Evolutionary conservation across 2,888 invertebrate genomes (phyloP).

Genomic region (Phytoseiulus persimilis): DNA sequence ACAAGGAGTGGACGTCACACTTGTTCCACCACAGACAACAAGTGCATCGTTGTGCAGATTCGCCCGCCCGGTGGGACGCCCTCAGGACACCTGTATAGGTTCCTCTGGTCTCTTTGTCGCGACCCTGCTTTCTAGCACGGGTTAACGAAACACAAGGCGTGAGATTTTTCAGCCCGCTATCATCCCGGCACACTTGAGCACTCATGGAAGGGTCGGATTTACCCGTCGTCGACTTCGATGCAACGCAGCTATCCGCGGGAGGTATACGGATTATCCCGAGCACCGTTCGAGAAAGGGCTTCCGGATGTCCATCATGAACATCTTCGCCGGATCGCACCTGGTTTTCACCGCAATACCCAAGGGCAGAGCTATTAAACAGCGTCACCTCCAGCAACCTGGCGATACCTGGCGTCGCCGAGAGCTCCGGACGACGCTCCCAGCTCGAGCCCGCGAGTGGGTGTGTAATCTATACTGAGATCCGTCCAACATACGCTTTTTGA

Average conservation of each 20-base stretch:
- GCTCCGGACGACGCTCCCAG: neutral
- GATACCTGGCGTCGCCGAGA: neutral
- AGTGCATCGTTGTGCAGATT: neutral
- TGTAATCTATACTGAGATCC: neutral
- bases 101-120: neutral
- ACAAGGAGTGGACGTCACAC: neutral
- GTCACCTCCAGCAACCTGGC: neutral
- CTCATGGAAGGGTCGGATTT: neutral
- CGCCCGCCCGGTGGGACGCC: neutral
- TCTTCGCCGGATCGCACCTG: neutral
- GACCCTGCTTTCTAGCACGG: neutral
- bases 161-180: neutral
- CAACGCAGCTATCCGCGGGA: neutral
- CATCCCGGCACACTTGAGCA: neutral
- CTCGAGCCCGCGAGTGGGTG: neutral
- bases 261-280: neutral
- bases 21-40: neutral
- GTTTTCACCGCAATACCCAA: neutral
- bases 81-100: neutral
- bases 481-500: neutral
- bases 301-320: neutral
- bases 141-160: neutral
- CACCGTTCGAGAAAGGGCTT: neutral
- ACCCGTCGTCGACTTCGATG: neutral
- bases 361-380: neutral